Evolutionary conservation across 2,888 invertebrate genomes (phyloP).

Genomic region (Adelphocoris suturalis): DNA sequence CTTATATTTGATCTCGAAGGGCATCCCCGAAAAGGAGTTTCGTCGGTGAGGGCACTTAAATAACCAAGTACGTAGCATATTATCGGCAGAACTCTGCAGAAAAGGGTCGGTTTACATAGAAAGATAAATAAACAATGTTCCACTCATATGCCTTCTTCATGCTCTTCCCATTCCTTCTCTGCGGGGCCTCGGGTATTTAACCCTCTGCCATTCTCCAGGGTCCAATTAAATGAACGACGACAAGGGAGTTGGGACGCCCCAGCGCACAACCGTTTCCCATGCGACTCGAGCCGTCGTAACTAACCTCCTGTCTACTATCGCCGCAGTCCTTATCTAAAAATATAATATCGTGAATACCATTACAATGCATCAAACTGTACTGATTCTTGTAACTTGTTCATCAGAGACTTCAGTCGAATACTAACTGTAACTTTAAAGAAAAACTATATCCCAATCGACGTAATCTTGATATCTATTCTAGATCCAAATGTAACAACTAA

Average conservation of each 20-base stretch:
- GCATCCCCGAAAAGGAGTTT: background rate
- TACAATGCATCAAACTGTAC: too few relatives aligned
- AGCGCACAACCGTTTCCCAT: background rate
- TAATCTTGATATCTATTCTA: too few relatives aligned
- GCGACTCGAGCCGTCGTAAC: background rate
- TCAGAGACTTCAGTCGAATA: too few relatives aligned
- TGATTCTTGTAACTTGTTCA: too few relatives aligned
- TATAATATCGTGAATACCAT: too few relatives aligned
- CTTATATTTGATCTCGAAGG: background rate
- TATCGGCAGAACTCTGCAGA: constrained; percentile 1
- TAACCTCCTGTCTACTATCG: background rate
- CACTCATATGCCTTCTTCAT: background rate
- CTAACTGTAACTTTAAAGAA: too few relatives aligned
- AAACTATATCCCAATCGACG: too few relatives aligned
- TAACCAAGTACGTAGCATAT: background rate
- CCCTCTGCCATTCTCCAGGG: background rate
- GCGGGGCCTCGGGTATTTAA: background rate
- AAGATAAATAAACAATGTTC: constrained; percentile 16
- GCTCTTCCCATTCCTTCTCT: background rate
- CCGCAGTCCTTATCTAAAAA: background rate
- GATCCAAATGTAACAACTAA: too few relatives aligned
- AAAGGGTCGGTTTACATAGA: constrained; percentile 1
- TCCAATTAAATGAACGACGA: background rate
- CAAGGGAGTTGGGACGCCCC: background rate
- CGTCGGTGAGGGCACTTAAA: background rate